A percentile compares a stretch with the other conserved stretches of the same genome.
phyloP scores from a whole-genome alignment of 2,888 invertebrate species.

The Lissonota sp. region DNA sequence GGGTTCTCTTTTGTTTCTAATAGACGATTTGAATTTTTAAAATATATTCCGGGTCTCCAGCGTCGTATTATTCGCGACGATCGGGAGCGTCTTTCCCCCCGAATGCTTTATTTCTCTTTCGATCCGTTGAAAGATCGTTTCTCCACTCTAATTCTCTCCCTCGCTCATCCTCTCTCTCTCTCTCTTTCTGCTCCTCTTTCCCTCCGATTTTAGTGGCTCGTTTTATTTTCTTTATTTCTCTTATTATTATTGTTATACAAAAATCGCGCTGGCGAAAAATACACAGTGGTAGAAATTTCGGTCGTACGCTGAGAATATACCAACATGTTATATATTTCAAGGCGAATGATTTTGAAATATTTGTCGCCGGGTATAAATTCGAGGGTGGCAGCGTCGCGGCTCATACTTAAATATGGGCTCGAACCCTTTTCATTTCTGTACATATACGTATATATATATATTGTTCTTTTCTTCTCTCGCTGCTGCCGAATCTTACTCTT shows the following conservation, averaged over 20 bases:
- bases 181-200: conserved; percentile 36
- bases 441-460: conserved; percentile 36
- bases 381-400: conserved; percentile 75
- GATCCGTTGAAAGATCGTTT: conserved; percentile 39
- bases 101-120: conserved; percentile 36
- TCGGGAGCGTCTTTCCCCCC: conserved; percentile 29
- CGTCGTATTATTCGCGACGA: conserved; percentile 34
- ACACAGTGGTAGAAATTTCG: conserved; percentile 10
- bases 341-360: conserved; percentile 81
- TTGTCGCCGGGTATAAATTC: conserved; percentile 82
- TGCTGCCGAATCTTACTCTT: conserved; percentile 54
- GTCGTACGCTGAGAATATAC: not conserved
- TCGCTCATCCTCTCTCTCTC: conserved; percentile 61
- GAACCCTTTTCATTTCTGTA: conserved; percentile 66
- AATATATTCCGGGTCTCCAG: conserved; percentile 73
- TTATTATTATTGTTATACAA: conserved; percentile 38
- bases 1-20: conserved; percentile 74
- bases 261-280: conserved; percentile 52
- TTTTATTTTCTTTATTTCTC: conserved; percentile 9
- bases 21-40: conserved; percentile 81
- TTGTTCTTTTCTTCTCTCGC: conserved; percentile 25
- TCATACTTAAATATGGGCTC: conserved; percentile 82
- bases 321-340: conserved; percentile 31
- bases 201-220: conserved; percentile 26
- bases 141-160: conserved; percentile 68